A percentile compares a stretch with the other conserved stretches of the same genome.
Conservation (phyloP, 2,888 invertebrate species). For the Drepanosiphum platanoidis region DNA sequence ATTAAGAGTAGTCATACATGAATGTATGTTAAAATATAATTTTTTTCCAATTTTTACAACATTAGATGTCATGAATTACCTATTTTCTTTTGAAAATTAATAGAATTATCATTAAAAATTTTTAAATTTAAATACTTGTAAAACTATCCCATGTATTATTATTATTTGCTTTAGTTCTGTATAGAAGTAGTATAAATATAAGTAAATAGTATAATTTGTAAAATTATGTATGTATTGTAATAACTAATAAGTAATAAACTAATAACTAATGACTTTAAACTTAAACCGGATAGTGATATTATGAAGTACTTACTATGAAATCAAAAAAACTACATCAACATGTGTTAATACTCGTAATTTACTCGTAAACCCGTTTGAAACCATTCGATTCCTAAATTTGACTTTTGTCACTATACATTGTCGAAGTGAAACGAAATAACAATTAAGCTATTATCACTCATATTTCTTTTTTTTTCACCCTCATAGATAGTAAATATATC, state of each 20-base stretch:
- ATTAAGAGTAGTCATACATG: too few species aligned
- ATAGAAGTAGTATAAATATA: too few species aligned
- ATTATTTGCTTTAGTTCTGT: background rate
- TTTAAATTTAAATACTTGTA: background rate
- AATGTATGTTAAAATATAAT: background rate
- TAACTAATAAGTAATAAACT: background rate
- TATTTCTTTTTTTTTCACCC: background rate
- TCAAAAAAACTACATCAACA: background rate
- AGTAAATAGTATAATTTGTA: background rate
- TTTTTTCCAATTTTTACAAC: background rate
- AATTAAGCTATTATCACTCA: background rate
- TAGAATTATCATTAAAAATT: background rate
- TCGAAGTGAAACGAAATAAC: background rate
- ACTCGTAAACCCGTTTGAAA: background rate
- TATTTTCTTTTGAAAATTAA: background rate
- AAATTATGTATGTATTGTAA: background rate
- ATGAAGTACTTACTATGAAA: background rate
- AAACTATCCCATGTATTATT: background rate
- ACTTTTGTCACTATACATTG: background rate
- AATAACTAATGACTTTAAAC: background rate
- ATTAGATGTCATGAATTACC: background rate
- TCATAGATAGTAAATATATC: background rate
- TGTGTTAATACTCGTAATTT: background rate
- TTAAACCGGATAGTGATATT: background rate
- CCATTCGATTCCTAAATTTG: background rate